Evolutionary conservation across 2,797 vertebrate genomes (phyloP).

Genomic region (Erithacus rubecula): DNA sequence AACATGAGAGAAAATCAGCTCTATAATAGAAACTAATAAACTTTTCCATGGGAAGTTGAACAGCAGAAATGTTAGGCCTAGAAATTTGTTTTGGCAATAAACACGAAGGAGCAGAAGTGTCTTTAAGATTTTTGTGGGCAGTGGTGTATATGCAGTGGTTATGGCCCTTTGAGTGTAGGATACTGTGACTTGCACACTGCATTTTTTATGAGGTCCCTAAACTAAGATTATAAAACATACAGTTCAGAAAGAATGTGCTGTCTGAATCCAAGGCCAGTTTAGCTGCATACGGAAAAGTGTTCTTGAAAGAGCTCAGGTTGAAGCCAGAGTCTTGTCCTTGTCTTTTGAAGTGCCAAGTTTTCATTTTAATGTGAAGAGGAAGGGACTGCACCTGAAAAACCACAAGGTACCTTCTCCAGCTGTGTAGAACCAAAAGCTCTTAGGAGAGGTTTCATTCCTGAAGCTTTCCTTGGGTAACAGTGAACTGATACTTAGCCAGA

Average conservation of each 20-base stretch:
- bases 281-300: not conserved
- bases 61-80: not conserved
- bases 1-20: slow-evolving; percentile 2
- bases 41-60: slow-evolving; percentile 48
- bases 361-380: slow-evolving; percentile 3
- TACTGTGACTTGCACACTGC: slow-evolving; percentile 21
- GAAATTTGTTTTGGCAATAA: slow-evolving; percentile 53
- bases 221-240: not conserved
- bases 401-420: slow-evolving; percentile 16
- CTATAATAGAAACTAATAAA: not conserved
- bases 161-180: not conserved
- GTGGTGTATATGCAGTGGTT: slow-evolving; percentile 6
- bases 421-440: not conserved
- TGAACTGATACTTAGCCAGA: not conserved
- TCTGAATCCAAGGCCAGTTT: slow-evolving; percentile 16
- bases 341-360: slow-evolving; percentile 4
- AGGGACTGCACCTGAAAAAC: slow-evolving; percentile 42
- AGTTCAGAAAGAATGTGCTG: slow-evolving; percentile 26
- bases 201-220: slow-evolving; percentile 41
- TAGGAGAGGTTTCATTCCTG: not conserved
- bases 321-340: slow-evolving; percentile 8
- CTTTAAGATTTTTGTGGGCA: slow-evolving; percentile 11
- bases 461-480: not conserved
- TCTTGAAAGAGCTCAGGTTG: slow-evolving; percentile 30
- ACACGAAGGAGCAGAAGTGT: not conserved